Evolutionary conservation across 2,888 invertebrate species (phyloP).

Genomic region (Ptilodon capucinus): DNA sequence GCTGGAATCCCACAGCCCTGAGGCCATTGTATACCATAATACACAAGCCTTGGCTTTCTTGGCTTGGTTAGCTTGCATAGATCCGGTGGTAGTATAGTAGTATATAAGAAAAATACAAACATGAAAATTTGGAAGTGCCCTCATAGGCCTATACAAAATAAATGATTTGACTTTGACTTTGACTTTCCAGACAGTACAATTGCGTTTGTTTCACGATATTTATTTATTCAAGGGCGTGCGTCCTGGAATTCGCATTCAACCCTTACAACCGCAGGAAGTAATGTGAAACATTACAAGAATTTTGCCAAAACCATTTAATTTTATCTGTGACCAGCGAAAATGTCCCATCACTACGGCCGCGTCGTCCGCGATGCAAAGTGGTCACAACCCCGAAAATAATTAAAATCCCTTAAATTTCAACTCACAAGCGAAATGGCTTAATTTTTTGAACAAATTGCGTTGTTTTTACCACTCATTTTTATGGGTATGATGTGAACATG

Average conservation of each 20-base stretch:
- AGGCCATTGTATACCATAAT: too few species aligned
- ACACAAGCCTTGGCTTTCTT: too few species aligned
- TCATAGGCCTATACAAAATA: too few species aligned
- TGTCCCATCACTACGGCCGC: not conserved
- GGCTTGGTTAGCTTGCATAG: too few species aligned
- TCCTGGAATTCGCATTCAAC: not conserved
- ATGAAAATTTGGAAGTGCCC: too few species aligned
- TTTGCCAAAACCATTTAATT: not conserved
- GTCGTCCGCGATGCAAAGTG: conserved; percentile 1
- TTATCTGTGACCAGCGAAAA: not conserved
- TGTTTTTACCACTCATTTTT: conserved; percentile 12
- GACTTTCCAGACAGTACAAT: too few species aligned
- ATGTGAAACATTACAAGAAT: not conserved
- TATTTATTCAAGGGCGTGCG: not conserved
- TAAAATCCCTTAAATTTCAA: conserved; percentile 7
- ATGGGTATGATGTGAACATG: conserved; percentile 9
- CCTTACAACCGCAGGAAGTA: not conserved
- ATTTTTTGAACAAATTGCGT: not conserved
- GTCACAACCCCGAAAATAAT: conserved; percentile 11
- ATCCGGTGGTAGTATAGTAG: too few species aligned
- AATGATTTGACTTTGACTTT: too few species aligned
- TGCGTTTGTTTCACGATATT: too few species aligned
- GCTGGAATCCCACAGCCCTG: too few species aligned
- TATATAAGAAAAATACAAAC: too few species aligned
- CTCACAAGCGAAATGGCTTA: conserved; percentile 3